Conservation (phyloP, 1,140 invertebrate genomes). For the Zaprionus ornatus region DNA sequence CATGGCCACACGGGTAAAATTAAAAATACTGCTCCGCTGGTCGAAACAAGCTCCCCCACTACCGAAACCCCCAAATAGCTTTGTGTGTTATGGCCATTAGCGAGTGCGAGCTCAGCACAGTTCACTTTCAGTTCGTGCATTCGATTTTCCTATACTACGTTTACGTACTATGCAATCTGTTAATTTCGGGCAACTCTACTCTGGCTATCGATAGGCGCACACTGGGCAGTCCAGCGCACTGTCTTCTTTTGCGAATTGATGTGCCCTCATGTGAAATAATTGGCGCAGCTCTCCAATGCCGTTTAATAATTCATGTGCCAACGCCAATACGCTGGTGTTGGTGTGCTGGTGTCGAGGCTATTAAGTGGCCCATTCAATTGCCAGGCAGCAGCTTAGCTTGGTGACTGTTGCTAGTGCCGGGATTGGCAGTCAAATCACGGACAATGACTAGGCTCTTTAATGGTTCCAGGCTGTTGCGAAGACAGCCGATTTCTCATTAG, state of each 20-base stretch:
- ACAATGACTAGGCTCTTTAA: conserved; percentile 2
- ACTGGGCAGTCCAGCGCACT: neutral
- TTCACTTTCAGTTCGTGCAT: neutral
- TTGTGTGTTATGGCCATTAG: conserved; percentile 48
- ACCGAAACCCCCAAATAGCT: conserved; percentile 17
- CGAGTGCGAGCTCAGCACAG: conserved; percentile 14
- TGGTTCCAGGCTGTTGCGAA: neutral
- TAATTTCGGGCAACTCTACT: conserved; percentile 44
- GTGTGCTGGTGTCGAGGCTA: conserved; percentile 37
- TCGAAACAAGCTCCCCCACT: neutral
- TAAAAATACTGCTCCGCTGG: conserved; percentile 44
- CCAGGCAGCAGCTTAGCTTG: conserved; percentile 39
- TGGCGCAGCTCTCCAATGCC: conserved; percentile 64
- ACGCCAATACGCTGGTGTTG: conserved; percentile 17
- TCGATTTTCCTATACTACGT: conserved; percentile 7
- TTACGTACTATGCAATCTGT: conserved; percentile 55
- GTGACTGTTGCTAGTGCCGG: conserved; percentile 13
- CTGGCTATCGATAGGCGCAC: conserved; percentile 24
- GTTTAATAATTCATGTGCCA: conserved; percentile 72
- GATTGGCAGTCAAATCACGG: conserved; percentile 7
- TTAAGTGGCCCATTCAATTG: conserved; percentile 49
- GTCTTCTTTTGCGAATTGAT: conserved; percentile 72
- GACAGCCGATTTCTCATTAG: neutral
- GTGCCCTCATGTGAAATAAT: conserved; percentile 77
- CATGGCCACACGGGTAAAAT: conserved; percentile 49